These are phyloP conservation scores for Cercopithecus petaurista DNA, from an alignment of 2,797 vertebrate genomes.

Conservation along the genomic window DNA sequence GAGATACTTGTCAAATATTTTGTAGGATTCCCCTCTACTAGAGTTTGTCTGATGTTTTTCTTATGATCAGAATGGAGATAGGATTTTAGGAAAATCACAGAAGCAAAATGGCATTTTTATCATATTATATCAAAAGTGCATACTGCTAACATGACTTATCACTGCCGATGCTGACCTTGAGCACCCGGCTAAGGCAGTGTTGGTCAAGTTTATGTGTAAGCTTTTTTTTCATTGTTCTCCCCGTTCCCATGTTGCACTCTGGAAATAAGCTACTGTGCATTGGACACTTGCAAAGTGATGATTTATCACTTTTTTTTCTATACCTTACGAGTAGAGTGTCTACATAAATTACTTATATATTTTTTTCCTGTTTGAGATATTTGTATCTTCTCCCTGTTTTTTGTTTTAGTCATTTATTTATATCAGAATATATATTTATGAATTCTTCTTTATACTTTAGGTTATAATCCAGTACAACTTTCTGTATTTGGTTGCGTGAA, in stretches of 20 bases:
- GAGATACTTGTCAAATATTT: neutral
- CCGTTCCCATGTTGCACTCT: neutral
- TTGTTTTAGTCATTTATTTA: neutral
- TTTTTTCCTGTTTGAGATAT: neutral
- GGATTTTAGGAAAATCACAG: neutral
- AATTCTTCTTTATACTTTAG: neutral
- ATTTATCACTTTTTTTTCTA: neutral
- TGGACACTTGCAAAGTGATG: neutral
- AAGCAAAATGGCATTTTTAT: neutral
- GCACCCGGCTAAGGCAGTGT: neutral
- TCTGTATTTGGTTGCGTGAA: neutral
- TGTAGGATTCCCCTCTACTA: neutral
- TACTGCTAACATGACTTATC: too few species aligned
- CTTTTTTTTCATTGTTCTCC: neutral
- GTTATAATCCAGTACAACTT: neutral
- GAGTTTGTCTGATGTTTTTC: neutral
- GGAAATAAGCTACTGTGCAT: neutral
- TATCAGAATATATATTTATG: neutral
- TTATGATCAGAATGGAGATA: neutral
- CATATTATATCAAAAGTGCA: neutral
- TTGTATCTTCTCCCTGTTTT: neutral
- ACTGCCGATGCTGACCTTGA: neutral
- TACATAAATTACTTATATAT: neutral
- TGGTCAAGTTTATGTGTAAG: neutral
- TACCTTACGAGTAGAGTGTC: too few species aligned